A percentile compares a stretch with the other conserved stretches of the same genome.
Evolutionary conservation across 2,797 vertebrate genomes (phyloP).

Genomic region (Mormyrops boulengeri): DNA sequence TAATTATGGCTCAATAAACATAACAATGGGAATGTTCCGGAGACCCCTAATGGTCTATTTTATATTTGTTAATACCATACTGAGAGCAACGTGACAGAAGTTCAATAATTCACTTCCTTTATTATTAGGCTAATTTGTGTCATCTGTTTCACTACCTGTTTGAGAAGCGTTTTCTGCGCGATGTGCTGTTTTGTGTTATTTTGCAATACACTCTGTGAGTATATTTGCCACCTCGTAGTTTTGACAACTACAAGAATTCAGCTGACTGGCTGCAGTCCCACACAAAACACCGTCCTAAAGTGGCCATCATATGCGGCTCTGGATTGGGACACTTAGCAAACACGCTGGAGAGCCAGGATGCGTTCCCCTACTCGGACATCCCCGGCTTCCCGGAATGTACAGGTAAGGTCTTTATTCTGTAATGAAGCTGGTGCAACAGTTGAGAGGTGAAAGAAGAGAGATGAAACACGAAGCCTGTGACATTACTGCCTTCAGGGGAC

Average conservation of each 20-base stretch:
- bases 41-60: not conserved
- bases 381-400: slow-evolving; percentile 76
- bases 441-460: not conserved
- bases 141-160: not conserved
- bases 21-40: not conserved
- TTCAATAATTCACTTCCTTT: not conserved
- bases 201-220: not conserved
- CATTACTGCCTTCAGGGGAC: not conserved
- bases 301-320: slow-evolving; percentile 74
- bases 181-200: not conserved
- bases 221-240: slow-evolving; percentile 40
- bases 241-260: slow-evolving; percentile 66
- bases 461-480: not conserved
- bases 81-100: not conserved
- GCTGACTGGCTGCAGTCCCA: slow-evolving; percentile 67
- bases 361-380: slow-evolving; percentile 65
- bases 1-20: not conserved
- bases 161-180: not conserved
- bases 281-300: slow-evolving; percentile 65
- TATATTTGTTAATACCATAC: not conserved
- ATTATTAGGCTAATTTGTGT: not conserved
- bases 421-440: not conserved
- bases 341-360: slow-evolving; percentile 57
- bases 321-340: slow-evolving; percentile 71
- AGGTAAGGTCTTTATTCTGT: slow-evolving; percentile 48